phyloP scores from a whole-genome alignment of 2,113 vertebrate species.

The Brachypteracias leptosomus region DNA sequence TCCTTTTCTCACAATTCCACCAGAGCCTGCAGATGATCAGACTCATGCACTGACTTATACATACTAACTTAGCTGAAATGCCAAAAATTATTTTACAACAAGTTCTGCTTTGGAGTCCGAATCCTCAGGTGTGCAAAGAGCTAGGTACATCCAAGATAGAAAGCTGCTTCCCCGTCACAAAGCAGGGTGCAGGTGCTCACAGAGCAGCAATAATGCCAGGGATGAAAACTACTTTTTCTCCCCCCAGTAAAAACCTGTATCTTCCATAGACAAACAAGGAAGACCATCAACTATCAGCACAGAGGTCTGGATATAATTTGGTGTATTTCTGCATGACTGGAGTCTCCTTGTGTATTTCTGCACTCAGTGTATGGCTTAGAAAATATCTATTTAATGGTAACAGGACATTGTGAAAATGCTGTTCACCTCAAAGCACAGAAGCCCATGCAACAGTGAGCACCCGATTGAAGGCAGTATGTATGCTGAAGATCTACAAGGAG shows the following conservation, averaged over 20 bases:
- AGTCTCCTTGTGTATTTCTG: not conserved
- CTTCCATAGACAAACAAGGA: not conserved
- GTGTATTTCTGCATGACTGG: not conserved
- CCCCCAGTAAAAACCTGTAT: not conserved
- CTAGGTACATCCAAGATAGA: not conserved
- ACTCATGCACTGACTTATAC: not conserved
- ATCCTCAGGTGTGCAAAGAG: not conserved
- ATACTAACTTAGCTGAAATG: not conserved
- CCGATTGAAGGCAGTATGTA: not conserved
- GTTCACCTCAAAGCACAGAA: not conserved
- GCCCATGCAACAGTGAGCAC: not conserved
- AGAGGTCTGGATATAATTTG: no score
- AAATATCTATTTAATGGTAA: not conserved
- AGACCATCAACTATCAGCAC: not conserved
- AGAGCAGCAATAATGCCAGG: not conserved
- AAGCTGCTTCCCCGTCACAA: not conserved
- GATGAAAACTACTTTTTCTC: not conserved
- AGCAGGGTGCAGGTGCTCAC: not conserved
- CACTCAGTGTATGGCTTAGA: not conserved
- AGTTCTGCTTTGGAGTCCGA: not conserved
- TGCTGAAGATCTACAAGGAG: not conserved
- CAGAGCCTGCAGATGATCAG: not conserved
- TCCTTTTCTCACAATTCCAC: not conserved
- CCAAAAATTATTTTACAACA: not conserved
- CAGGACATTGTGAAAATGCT: not conserved